Base-by-base conservation (phyloP, 2,888 invertebrate genomes). In the Psococerastis gibbosa region DNA sequence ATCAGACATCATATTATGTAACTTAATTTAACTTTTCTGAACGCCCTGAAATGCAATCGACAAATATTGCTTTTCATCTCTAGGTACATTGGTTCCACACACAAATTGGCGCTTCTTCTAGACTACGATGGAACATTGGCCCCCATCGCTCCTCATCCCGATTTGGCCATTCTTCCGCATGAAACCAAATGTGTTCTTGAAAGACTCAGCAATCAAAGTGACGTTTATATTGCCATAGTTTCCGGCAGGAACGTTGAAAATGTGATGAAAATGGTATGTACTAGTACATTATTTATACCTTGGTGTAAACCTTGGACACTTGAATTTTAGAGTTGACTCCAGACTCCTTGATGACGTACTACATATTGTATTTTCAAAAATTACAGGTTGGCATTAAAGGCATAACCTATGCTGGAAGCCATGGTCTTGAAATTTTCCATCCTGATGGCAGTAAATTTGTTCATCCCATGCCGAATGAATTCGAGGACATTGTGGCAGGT, bases 101-200 rank as follows among this genome's bases (percentile, higher is more conserved):
- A 84, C 56, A 88, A 88, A 63, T 61, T 88, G 55, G 87, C 87
- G 0, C 63, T 88, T 1, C 63, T 87, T 1, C 63, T 88, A 53
- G 88, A 88, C 61, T 88, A 87, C 60, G 88, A 88, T 57, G 88
- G 88, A 22, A 88, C 88, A 2, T 62, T 88, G 52, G 83, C 88
- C 0, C 87, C 87, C 0, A 82, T 88, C 49, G 87, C 87, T 0
- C 84, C 85, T 0, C 87, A 87, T 64, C 88, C 88, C 0, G 85
- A 88, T 63, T 64, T 88, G 49, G 88, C 88, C n/a, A 78, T 77
- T 1, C 67, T 88, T 32, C 84, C 88, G 0, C 64, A 77, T 8
- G 87, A 88, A 63, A 84, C 87, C 5, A 85, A 81, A 57, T 75
- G 83, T 59, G 78, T 84, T 8, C 65, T 88, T 22, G 82, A 81